phyloP scores from a whole-genome alignment of 2,113 vertebrate species.

The Crypturellus undulatus region DNA sequence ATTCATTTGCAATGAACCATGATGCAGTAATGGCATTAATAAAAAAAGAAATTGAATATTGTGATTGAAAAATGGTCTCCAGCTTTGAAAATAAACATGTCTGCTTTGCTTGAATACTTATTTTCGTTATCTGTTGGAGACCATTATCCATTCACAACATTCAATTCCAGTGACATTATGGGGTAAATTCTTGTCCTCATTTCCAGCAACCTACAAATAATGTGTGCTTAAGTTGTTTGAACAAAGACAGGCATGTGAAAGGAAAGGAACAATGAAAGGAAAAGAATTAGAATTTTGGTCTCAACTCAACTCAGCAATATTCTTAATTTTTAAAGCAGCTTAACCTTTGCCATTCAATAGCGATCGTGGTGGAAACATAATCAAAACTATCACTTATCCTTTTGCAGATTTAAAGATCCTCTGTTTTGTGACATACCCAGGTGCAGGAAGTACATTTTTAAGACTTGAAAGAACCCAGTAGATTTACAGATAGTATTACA shows the following conservation, averaged over 20 bases:
- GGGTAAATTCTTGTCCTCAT: slow-evolving; percentile 38
- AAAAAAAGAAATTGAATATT: slow-evolving; percentile 71
- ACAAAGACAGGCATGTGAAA: background rate
- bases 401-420: background rate
- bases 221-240: slow-evolving; percentile 18
- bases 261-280: background rate
- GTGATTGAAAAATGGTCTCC: slow-evolving; percentile 71
- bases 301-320: background rate
- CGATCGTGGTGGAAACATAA: background rate
- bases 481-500: background rate
- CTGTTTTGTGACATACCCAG: background rate
- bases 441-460: background rate
- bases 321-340: background rate
- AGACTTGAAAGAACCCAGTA: background rate
- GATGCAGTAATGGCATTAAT: slow-evolving; percentile 71
- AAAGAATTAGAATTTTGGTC: background rate
- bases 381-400: background rate
- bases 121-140: slow-evolving; percentile 56
- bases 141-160: slow-evolving; percentile 51
- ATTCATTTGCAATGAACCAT: slow-evolving; percentile 51
- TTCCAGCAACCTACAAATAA: slow-evolving; percentile 3
- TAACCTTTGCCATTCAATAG: background rate
- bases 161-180: slow-evolving; percentile 37
- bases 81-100: slow-evolving; percentile 74
- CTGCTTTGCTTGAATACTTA: slow-evolving; percentile 40